Evolutionary conservation across 1,140 invertebrate species (phyloP), one percentile per base, ranked within the genome.

Genomic region (Stegodyphus dumicola): DNA sequence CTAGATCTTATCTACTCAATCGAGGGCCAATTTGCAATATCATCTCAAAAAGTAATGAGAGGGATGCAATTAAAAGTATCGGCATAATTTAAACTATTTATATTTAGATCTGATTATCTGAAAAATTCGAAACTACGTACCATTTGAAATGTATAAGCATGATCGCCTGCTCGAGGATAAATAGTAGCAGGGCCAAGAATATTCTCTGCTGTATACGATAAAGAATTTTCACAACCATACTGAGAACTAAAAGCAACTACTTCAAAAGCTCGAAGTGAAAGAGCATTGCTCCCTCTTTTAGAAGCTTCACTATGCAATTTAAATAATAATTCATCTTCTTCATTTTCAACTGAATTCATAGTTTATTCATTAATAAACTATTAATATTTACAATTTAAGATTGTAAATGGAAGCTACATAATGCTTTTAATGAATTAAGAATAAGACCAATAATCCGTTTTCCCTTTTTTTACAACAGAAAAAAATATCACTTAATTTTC

Each of bases 101-200:
- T 33, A 33, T 33, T 33, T 33, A 33, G 33, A 33, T 33, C 33
- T 33, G 33, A 33, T 33, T 33, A 33, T 33, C 33, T 33, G 33
- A 33, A 33, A 33, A 33, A 33, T 33, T 3, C 33, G 33, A 33
- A 33, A 33, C 56, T 5, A 54, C 75, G 65, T 93, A 97, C 96
- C 93, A 97, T 95, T 77, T 96, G 94, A 92, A 95, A 97, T 69
- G 95, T 93, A 90, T 96, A 95, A 11, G 95, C 95, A 92, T 95
- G 97, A 90, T 97, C 96, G 69, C 96, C 96, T 91, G 97, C 97
- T 85, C 93, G 93, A 2, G 96, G 96, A 92, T 94, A 97, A 90
- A 96, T 95, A 17, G 93, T 94, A 3, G 95, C 94, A 88, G 94
- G 93, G 9, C 96, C 96, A 83, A 94, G 93, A 86, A 98, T 92